phyloP scores from a whole-genome alignment of 2,888 invertebrate species.

The Aethes cnicana region DNA sequence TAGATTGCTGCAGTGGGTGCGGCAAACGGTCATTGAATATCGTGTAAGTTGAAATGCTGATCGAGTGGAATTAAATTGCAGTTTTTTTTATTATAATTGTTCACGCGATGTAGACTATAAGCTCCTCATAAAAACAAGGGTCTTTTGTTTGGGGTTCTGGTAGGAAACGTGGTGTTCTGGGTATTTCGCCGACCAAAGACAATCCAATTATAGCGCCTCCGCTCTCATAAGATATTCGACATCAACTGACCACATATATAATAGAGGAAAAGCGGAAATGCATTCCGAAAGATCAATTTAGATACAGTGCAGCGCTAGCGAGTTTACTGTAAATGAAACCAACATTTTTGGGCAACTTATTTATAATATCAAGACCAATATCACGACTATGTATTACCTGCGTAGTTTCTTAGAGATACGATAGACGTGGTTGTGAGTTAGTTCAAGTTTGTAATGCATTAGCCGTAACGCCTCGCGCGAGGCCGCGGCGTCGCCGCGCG shows the following conservation, averaged over 20 bases:
- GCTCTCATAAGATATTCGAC: conserved; percentile 42
- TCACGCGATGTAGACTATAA: no score
- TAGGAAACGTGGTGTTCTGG: conserved; percentile 3
- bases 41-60: conserved; percentile 23
- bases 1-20: conserved; percentile 7
- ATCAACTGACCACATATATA: conserved; percentile 33
- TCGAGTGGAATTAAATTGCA: conserved; percentile 23
- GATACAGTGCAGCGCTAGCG: background rate
- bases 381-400: no score
- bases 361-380: no score
- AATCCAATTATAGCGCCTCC: conserved; percentile 47
- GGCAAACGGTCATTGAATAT: conserved; percentile 31
- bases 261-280: conserved; percentile 25
- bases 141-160: background rate
- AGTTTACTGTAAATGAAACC: background rate
- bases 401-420: background rate
- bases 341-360: background rate
- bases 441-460: conserved; percentile 14
- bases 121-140: background rate
- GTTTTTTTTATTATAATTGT: conserved; percentile 18
- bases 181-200: conserved; percentile 31
- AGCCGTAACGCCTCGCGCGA: conserved; percentile 13
- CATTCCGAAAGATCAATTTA: conserved; percentile 17
- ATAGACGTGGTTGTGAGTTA: conserved; percentile 7
- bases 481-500: conserved; percentile 30